A percentile compares a stretch with the other conserved stretches of the same genome.
Evolutionary conservation across 2,888 invertebrate genomes (phyloP).

Genomic region (Teleiodes luculella): DNA sequence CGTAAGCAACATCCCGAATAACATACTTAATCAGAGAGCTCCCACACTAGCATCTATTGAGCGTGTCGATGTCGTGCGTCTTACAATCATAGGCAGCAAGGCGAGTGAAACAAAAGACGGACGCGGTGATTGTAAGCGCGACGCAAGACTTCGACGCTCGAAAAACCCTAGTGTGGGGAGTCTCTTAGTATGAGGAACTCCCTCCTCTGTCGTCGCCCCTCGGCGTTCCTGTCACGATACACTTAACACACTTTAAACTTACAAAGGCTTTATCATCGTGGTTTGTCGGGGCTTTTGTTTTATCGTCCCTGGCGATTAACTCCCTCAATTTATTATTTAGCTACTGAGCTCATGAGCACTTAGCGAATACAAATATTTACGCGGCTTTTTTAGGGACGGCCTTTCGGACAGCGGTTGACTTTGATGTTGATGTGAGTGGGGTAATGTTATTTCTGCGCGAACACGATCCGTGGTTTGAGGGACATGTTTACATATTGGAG

Average conservation of each 20-base stretch:
- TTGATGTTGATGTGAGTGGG: not conserved
- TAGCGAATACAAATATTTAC: constrained; percentile 48
- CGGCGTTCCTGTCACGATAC: not conserved
- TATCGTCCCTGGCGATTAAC: constrained; percentile 40
- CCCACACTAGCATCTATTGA: too few species aligned
- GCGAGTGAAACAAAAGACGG: too few species aligned
- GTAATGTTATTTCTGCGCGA: not conserved
- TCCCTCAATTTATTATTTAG: constrained; percentile 56
- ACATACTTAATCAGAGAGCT: too few species aligned
- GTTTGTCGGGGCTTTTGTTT: constrained; percentile 16
- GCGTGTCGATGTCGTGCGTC: too few species aligned
- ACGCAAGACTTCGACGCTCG: too few species aligned
- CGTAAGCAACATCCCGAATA: too few species aligned
- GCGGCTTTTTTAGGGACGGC: constrained; percentile 30
- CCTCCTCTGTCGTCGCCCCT: too few species aligned
- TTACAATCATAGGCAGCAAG: too few species aligned
- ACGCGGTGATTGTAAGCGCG: too few species aligned
- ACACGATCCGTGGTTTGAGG: too few species aligned
- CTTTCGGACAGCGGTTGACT: not conserved
- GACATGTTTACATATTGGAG: not conserved
- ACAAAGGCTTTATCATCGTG: constrained; percentile 5
- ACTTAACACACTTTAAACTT: constrained; percentile 4
- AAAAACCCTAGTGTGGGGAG: too few species aligned
- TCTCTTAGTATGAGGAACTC: too few species aligned
- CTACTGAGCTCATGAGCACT: constrained; percentile 44